phyloP scores from a whole-genome alignment of 2,888 invertebrate genomes.

The Aphodius sticticus region DNA sequence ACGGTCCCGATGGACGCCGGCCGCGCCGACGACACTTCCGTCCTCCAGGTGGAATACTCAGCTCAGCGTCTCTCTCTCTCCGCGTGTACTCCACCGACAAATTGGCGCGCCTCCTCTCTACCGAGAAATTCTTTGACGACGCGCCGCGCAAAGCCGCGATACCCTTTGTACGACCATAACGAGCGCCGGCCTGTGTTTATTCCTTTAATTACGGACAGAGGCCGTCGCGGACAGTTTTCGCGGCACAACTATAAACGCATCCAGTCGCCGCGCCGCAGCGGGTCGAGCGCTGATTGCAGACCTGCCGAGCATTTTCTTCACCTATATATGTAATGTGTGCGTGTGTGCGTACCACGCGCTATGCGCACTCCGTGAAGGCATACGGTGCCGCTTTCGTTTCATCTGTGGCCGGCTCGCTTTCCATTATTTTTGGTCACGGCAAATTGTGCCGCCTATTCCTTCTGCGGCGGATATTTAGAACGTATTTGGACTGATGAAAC shows the following conservation, averaged over 20 bases:
- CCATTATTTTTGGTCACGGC: conserved; percentile 4
- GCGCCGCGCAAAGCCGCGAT: conserved; percentile 21
- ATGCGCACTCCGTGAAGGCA: background rate
- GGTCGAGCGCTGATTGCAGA: background rate
- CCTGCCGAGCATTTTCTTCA: background rate
- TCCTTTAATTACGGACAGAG: conserved; percentile 5
- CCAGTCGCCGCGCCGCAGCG: background rate
- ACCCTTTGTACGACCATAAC: conserved; percentile 22
- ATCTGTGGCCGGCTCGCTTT: background rate
- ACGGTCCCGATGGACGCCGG: background rate
- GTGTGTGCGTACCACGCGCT: background rate
- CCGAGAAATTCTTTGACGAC: conserved; percentile 25
- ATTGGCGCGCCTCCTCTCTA: conserved; percentile 10
- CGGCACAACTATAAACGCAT: background rate
- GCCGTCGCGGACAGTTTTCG: background rate
- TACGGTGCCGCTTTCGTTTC: background rate
- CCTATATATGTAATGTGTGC: background rate
- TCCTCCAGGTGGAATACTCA: conserved; percentile 50
- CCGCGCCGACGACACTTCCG: conserved; percentile 49
- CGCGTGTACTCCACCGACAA: conserved; percentile 38
- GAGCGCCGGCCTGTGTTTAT: conserved; percentile 24
- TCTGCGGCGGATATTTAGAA: background rate
- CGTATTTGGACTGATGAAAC: background rate
- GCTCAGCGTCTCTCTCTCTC: conserved; percentile 46
- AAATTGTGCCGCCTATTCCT: background rate